Conservation (phyloP, 2,113 vertebrate species). For the Siniperca chuatsi region DNA sequence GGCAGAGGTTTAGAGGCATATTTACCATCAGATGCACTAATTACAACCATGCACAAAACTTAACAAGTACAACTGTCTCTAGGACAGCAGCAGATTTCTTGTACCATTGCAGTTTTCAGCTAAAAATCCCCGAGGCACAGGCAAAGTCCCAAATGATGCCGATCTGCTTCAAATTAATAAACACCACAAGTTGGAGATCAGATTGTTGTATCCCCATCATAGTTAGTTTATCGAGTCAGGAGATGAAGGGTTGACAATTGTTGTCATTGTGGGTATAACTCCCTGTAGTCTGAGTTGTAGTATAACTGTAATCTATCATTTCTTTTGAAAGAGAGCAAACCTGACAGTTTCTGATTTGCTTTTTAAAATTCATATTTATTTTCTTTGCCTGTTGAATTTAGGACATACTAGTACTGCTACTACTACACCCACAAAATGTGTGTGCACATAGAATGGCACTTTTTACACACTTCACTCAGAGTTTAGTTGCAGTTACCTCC, state of each 20-base stretch:
- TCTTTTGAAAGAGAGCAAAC: conserved; percentile 5
- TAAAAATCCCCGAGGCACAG: not conserved
- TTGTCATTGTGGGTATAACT: not conserved
- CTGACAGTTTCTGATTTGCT: not conserved
- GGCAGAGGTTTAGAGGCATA: not conserved
- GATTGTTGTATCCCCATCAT: not conserved
- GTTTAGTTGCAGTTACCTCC: not conserved
- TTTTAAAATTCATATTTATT: conserved; percentile 10
- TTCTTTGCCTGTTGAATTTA: not conserved
- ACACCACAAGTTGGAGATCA: not conserved
- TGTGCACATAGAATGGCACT: not conserved
- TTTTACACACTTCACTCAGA: not conserved
- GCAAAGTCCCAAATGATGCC: not conserved
- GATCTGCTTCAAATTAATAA: not conserved
- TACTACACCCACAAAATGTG: not conserved
- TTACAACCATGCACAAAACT: not conserved
- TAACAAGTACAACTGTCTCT: not conserved
- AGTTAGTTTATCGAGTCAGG: not conserved
- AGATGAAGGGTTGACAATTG: not conserved
- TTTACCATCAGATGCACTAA: not conserved
- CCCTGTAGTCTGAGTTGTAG: not conserved
- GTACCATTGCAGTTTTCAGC: not conserved
- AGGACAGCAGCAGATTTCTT: not conserved
- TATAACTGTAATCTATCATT: not conserved
- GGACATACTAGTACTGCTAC: not conserved